A percentile compares a stretch with the other conserved stretches of the same genome.
Evolutionary conservation across 2,797 vertebrate species (phyloP).

Genomic region (Pterois miles): DNA sequence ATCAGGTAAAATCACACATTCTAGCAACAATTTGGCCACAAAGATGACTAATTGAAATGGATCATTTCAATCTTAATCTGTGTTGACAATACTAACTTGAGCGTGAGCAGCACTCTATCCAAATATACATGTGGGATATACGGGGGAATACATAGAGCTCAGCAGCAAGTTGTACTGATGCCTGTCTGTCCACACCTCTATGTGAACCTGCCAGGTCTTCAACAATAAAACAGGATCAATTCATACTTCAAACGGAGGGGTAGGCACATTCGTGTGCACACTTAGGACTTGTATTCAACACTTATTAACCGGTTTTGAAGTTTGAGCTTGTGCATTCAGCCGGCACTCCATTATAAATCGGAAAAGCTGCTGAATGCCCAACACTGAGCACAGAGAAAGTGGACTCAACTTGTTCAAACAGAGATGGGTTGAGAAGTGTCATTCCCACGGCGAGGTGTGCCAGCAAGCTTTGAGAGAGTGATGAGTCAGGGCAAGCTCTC

Average conservation of each 20-base stretch:
- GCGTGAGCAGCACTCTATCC: background rate
- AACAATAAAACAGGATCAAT: constrained; percentile 39
- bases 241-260: constrained; percentile 55
- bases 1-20: background rate
- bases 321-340: constrained; percentile 46
- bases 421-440: constrained; percentile 76
- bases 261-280: constrained; percentile 33
- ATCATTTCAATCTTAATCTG: background rate
- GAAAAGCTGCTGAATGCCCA: constrained; percentile 48
- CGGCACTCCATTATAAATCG: constrained; percentile 36
- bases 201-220: constrained; percentile 25
- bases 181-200: constrained; percentile 41
- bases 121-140: constrained; percentile 6
- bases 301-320: constrained; percentile 56
- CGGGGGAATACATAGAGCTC: constrained; percentile 9
- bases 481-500: constrained; percentile 80
- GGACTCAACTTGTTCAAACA: constrained; percentile 79
- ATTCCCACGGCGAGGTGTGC: constrained; percentile 82
- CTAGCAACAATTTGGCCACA: background rate
- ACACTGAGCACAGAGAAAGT: constrained; percentile 66
- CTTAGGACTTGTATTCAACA: constrained; percentile 33
- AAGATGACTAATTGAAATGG: background rate
- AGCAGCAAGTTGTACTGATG: constrained; percentile 16
- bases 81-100: constrained; percentile 4
- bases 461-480: constrained; percentile 66